phyloP scores from a whole-genome alignment of 2,888 invertebrate species.

The Trileptium ribeirensis region DNA sequence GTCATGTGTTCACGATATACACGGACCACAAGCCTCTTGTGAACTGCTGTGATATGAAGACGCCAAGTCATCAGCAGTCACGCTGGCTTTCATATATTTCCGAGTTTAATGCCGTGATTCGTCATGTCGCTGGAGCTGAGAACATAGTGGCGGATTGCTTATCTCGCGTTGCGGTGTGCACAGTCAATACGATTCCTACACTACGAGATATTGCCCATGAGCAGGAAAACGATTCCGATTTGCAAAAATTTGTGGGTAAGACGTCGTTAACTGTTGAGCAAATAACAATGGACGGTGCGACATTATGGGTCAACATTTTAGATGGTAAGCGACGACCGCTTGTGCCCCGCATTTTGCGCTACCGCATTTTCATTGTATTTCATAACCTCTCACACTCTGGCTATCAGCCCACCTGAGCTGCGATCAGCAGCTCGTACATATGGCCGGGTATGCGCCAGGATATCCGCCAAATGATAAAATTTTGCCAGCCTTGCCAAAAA shows the following conservation, averaged over 20 bases:
- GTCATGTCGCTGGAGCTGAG: not conserved
- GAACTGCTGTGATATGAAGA: not conserved
- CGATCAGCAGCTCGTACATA: not conserved
- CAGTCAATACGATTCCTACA: not conserved
- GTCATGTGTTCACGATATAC: not conserved
- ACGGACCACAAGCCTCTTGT: not conserved
- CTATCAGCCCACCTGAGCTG: not conserved
- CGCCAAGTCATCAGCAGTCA: not conserved
- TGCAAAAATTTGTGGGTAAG: not conserved
- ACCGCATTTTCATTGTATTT: not conserved
- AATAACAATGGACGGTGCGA: not conserved
- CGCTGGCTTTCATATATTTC: not conserved
- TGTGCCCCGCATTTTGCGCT: not conserved
- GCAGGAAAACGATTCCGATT: not conserved
- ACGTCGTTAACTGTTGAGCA: not conserved
- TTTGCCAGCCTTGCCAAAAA: not conserved
- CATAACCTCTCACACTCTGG: not conserved
- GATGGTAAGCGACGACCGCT: not conserved
- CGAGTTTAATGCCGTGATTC: not conserved
- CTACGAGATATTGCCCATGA: not conserved
- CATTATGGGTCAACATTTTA: not conserved
- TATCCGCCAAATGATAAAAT: not conserved
- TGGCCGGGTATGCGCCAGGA: not conserved
- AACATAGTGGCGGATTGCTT: not conserved
- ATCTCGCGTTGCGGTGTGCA: not conserved